Conservation (phyloP, 35 echinoderm and acorn worm genomes). For the Antedon bifida region DNA sequence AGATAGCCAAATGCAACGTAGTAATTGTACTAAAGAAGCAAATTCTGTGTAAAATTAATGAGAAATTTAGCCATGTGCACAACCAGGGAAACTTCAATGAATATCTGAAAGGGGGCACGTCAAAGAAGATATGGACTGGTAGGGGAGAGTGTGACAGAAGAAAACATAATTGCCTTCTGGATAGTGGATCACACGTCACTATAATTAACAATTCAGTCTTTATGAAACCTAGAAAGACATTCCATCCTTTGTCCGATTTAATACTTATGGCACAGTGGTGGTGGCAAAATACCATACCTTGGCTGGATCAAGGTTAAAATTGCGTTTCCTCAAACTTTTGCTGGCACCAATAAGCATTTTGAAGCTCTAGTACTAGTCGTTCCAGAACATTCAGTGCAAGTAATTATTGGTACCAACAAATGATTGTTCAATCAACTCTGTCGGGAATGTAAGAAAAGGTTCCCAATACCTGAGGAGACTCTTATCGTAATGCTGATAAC, state of each 20-base stretch:
- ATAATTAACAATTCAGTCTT: constrained; percentile 28
- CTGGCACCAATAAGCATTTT: neutral
- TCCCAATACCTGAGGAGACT: too few species aligned
- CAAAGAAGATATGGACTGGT: constrained; percentile 25
- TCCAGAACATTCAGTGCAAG: too few species aligned
- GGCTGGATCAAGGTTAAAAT: constrained; percentile 43
- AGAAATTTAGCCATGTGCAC: constrained; percentile 10
- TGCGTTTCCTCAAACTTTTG: too few species aligned
- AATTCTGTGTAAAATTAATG: constrained; percentile 10
- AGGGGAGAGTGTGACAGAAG: constrained; percentile 11
- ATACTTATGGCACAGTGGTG: constrained; percentile 46
- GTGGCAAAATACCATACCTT: constrained; percentile 39
- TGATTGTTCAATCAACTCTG: too few species aligned
- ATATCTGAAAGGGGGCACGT: constrained; percentile 26
- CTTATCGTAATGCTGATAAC: neutral
- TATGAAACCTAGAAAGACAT: neutral
- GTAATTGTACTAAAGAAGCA: constrained; percentile 1
- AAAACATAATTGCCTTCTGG: constrained; percentile 12
- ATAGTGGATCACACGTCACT: constrained; percentile 63
- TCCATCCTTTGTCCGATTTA: constrained; percentile 36
- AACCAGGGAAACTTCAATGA: constrained; percentile 40
- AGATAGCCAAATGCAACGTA: constrained; percentile 23
- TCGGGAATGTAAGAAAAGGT: too few species aligned
- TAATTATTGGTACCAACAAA: too few species aligned
- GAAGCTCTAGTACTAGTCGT: too few species aligned